Evolutionary conservation across 2,113 vertebrate species (phyloP).

Genomic region (Australoheros scitulus): DNA sequence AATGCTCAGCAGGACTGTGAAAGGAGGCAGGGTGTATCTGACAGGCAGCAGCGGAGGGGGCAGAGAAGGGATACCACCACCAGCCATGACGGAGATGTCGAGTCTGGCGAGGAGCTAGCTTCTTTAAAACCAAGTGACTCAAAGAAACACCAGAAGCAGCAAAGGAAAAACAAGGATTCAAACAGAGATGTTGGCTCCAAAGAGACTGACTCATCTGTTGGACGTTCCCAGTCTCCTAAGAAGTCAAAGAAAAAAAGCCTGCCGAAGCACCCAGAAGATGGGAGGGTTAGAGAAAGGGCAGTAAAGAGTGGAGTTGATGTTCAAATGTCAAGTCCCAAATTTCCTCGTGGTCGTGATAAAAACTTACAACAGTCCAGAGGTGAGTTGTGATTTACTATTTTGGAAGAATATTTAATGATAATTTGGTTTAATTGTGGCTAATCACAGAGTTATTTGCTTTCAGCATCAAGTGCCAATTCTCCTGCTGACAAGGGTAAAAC

Average conservation of each 20-base stretch:
- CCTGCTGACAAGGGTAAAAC: conserved; percentile 81
- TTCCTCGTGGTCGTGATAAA: conserved; percentile 42
- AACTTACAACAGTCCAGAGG: conserved; percentile 47
- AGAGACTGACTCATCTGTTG: background rate
- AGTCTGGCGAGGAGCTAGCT: conserved; percentile 74
- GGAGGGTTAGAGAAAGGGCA: conserved; percentile 59
- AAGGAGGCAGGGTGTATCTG: conserved; percentile 46
- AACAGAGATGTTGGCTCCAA: conserved; percentile 3
- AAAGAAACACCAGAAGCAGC: conserved; percentile 61
- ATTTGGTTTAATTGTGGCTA: background rate
- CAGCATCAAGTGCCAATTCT: conserved; percentile 58
- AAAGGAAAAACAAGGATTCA: conserved; percentile 54
- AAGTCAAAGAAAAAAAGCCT: background rate
- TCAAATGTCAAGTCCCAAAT: conserved; percentile 24
- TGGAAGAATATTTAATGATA: background rate
- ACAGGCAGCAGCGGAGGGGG: conserved; percentile 48
- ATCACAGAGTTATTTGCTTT: conserved; percentile 38
- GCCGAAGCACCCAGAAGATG: conserved; percentile 23
- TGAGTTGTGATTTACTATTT: conserved; percentile 11
- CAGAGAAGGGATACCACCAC: conserved; percentile 66
- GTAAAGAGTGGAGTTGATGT: conserved; percentile 3
- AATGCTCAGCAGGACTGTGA: conserved; percentile 44
- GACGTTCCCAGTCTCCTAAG: conserved; percentile 14
- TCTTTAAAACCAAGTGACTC: conserved; percentile 24
- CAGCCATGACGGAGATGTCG: conserved; percentile 76